Conservation (phyloP, 2,113 vertebrate genomes). For the Rousettus leschenaultii region DNA sequence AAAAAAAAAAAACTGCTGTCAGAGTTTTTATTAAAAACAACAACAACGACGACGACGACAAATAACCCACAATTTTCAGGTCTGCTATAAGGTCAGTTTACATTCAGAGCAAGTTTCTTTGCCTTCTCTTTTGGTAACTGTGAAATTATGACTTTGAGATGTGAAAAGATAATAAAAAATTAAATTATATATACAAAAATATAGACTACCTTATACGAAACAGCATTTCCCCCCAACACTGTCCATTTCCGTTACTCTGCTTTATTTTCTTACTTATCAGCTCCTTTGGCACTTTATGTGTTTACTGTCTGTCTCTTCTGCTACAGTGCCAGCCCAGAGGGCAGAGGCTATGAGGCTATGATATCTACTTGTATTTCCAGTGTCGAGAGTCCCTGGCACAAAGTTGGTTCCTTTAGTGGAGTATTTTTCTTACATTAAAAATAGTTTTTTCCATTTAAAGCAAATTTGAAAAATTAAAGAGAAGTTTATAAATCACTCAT, state of each 20-base stretch:
- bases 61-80: not conserved
- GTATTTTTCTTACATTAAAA: slow-evolving; percentile 33
- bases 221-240: not conserved
- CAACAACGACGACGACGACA: not conserved
- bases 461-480: slow-evolving; percentile 40
- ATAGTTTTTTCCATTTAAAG: slow-evolving; percentile 22
- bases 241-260: no score
- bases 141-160: not conserved
- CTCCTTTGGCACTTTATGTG: not conserved
- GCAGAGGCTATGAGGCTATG: not conserved
- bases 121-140: not conserved
- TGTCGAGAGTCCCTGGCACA: not conserved
- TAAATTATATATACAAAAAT: not conserved
- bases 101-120: not conserved
- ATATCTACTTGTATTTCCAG: not conserved
- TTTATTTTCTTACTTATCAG: no score
- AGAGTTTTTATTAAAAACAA: not conserved
- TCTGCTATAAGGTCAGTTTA: not conserved
- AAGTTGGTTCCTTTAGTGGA: not conserved
- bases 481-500: not conserved
- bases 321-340: not conserved
- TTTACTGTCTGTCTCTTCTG: not conserved
- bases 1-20: not conserved
- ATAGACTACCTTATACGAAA: not conserved
- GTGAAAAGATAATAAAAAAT: not conserved